phyloP scores from a whole-genome alignment of 2,113 vertebrate genomes.

The Alethe diademata region DNA sequence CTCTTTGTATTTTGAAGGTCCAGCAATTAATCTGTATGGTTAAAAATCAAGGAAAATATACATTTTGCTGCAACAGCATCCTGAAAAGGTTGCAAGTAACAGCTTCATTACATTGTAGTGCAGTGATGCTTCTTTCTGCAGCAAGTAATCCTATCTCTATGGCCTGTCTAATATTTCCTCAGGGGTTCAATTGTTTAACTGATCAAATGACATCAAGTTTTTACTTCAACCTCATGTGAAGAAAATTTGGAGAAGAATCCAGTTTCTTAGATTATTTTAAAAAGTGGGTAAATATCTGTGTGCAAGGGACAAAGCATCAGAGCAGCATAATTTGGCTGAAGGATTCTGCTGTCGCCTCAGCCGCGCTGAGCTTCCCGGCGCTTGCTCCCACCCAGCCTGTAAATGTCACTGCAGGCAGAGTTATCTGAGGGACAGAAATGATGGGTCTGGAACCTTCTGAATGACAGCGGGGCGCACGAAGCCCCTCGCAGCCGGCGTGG shows the following conservation, averaged over 20 bases:
- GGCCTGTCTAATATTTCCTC: slow-evolving; percentile 70
- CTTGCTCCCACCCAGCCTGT: background rate
- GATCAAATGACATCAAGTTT: slow-evolving; percentile 43
- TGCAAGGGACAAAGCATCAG: background rate
- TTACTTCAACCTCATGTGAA: background rate
- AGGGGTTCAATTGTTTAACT: slow-evolving; percentile 53
- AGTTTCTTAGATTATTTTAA: background rate
- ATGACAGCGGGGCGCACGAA: background rate
- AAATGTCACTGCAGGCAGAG: slow-evolving; percentile 19
- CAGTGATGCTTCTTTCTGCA: background rate
- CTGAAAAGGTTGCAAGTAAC: background rate
- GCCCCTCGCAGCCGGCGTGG: background rate
- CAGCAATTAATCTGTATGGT: background rate
- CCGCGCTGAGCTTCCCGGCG: background rate
- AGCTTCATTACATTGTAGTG: background rate
- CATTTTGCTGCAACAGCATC: background rate
- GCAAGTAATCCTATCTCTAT: slow-evolving; percentile 60
- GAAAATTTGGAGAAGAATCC: background rate
- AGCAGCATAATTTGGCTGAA: rapidly evolving
- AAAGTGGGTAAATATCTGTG: no score
- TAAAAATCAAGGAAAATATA: background rate
- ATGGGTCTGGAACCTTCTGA: background rate
- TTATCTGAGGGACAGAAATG: background rate
- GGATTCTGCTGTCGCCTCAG: background rate
- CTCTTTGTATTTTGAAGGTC: background rate